Evolutionary conservation across 2,888 invertebrate genomes (phyloP).

Genomic region (Pyrrhia umbra): DNA sequence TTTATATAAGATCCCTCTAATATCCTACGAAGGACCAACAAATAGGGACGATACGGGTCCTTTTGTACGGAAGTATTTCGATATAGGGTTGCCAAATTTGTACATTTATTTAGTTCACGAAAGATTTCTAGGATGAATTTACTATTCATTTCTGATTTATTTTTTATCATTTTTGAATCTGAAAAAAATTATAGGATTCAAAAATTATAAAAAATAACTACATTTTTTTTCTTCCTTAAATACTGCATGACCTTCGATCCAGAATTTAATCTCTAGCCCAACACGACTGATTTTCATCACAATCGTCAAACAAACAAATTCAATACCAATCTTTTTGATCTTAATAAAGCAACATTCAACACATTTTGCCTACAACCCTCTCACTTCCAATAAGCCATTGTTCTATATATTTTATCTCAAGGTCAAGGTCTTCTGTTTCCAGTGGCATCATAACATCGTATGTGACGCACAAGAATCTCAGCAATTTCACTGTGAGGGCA

Average conservation of each 20-base stretch:
- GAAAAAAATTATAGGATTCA: too few relatives aligned
- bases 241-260: too few relatives aligned
- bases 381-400: constrained; percentile 5
- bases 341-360: not conserved
- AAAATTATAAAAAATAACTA: too few relatives aligned
- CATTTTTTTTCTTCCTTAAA: too few relatives aligned
- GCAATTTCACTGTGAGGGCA: constrained; percentile 75
- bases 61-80: constrained; percentile 33
- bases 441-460: constrained; percentile 79
- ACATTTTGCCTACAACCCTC: not conserved
- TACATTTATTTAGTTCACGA: constrained; percentile 4
- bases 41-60: constrained; percentile 44
- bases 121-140: too few relatives aligned
- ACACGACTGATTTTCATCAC: too few relatives aligned
- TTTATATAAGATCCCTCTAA: constrained; percentile 48
- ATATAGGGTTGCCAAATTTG: constrained; percentile 22
- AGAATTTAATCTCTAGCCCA: too few relatives aligned
- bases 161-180: too few relatives aligned
- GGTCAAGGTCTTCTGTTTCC: constrained; percentile 60
- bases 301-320: too few relatives aligned
- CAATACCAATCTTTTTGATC: not conserved
- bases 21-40: constrained; percentile 45
- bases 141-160: too few relatives aligned
- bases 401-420: constrained; percentile 21
- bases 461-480: constrained; percentile 78